Conservation (phyloP, 2,888 invertebrate genomes). For the Himalopsyche japonica region DNA sequence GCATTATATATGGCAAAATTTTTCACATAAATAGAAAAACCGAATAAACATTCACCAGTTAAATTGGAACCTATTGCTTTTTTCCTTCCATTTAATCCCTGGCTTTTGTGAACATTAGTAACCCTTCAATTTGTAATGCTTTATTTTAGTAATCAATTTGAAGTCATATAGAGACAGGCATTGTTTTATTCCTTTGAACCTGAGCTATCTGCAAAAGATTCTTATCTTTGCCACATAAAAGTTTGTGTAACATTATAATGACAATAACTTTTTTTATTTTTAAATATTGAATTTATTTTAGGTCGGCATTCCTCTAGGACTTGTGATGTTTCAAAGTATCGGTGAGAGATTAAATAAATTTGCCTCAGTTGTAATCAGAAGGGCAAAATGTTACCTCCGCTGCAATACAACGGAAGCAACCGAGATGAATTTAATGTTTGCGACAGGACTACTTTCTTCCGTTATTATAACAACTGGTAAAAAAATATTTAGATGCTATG, state of each 20-base stretch:
- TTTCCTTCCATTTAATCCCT: not conserved
- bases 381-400: slow-evolving; percentile 83
- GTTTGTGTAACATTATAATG: too few species aligned
- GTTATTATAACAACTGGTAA: slow-evolving; percentile 89
- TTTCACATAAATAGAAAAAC: too few species aligned
- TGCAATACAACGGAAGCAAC: slow-evolving; percentile 84
- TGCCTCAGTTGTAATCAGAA: slow-evolving; percentile 89
- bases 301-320: slow-evolving; percentile 90
- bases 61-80: not conserved
- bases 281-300: slow-evolving; percentile 42
- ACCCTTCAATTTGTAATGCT: too few species aligned
- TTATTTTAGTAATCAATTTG: too few species aligned
- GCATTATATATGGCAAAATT: too few species aligned
- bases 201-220: too few species aligned
- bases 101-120: not conserved
- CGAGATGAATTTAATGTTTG: slow-evolving; percentile 94
- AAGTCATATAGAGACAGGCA: too few species aligned
- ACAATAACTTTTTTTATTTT: not conserved
- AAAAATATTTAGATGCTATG: not conserved
- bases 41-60: too few species aligned
- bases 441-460: slow-evolving; percentile 87
- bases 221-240: too few species aligned
- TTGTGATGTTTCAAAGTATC: slow-evolving; percentile 99
- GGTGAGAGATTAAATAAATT: slow-evolving; percentile 98
- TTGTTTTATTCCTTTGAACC: too few species aligned